phyloP scores from a whole-genome alignment of 2,797 vertebrate genomes.

The Coranthus polyacanthus region DNA sequence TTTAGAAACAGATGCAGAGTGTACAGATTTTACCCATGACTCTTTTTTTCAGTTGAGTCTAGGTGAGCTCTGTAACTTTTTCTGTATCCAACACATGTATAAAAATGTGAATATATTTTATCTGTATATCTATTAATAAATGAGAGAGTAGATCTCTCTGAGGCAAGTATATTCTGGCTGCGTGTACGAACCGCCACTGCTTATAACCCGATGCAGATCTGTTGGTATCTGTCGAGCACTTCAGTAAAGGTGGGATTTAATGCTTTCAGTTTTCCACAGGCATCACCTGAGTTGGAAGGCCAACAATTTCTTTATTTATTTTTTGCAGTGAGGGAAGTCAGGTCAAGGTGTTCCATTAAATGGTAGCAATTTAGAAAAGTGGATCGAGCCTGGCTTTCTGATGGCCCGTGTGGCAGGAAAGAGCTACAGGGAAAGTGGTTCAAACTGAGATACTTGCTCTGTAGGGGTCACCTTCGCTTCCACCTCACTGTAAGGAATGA shows the following conservation, averaged over 20 bases:
- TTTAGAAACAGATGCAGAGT: not conserved
- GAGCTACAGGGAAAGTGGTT: slow-evolving; percentile 73
- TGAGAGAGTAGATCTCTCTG: not conserved
- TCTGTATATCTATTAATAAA: not conserved
- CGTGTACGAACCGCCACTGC: not conserved
- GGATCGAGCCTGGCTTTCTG: slow-evolving; percentile 75
- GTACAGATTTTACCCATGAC: no score
- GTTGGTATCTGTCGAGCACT: slow-evolving; percentile 59
- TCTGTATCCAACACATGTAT: not conserved
- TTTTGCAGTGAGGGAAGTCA: slow-evolving; percentile 70
- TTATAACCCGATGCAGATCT: slow-evolving; percentile 31
- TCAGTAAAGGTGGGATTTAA: slow-evolving; percentile 67
- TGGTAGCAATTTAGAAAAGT: slow-evolving; percentile 82
- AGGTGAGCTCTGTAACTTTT: not conserved
- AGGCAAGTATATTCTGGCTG: not conserved
- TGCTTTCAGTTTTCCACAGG: slow-evolving; percentile 68
- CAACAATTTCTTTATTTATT: slow-evolving; percentile 76
- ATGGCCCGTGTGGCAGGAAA: slow-evolving; percentile 64
- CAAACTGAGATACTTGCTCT: slow-evolving; percentile 64
- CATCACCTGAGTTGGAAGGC: slow-evolving; percentile 64
- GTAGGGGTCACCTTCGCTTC: slow-evolving; percentile 74
- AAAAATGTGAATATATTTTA: not conserved
- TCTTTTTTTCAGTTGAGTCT: no score
- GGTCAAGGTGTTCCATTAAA: slow-evolving; percentile 83
- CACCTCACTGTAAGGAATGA: slow-evolving; percentile 51